phyloP scores from a whole-genome alignment of 2,113 vertebrate species.

The Tupaia chinensis region DNA sequence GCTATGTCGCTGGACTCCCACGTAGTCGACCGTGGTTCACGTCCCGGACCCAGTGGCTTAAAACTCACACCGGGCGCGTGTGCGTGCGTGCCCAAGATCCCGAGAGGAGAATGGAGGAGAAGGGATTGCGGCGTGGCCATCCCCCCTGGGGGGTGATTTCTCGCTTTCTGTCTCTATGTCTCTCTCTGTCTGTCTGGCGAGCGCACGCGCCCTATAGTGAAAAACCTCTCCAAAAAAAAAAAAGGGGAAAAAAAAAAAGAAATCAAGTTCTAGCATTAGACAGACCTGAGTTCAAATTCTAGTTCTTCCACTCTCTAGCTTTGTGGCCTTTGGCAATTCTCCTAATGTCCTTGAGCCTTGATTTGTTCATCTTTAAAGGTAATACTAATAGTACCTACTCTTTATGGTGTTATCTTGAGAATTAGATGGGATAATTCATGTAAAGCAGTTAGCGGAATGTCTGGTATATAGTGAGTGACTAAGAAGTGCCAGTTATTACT shows the following conservation, averaged over 20 bases:
- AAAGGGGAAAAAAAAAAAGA: background rate
- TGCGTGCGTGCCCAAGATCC: too few species aligned
- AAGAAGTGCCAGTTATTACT: constrained; percentile 11
- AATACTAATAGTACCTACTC: background rate
- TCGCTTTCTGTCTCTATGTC: too few species aligned
- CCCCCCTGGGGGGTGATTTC: too few species aligned
- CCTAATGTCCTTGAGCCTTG: constrained; percentile 7
- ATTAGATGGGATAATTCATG: constrained; percentile 10
- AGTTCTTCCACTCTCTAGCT: background rate
- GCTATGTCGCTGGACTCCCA: too few species aligned
- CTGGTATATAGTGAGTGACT: background rate
- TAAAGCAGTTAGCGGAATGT: constrained; percentile 13
- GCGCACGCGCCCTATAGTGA: too few species aligned
- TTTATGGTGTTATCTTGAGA: background rate
- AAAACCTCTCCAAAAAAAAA: too few species aligned
- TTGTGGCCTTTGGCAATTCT: background rate
- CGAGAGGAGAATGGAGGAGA: too few species aligned
- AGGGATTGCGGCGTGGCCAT: too few species aligned
- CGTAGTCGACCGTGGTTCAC: too few species aligned
- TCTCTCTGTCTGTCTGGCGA: too few species aligned
- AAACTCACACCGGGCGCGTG: too few species aligned
- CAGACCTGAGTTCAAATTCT: background rate
- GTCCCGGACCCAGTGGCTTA: too few species aligned
- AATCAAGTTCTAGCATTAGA: background rate
- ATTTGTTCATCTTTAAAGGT: constrained; percentile 45